Base-by-base conservation (phyloP, 1,140 invertebrate species). In the Platorchestia sp. region DNA sequence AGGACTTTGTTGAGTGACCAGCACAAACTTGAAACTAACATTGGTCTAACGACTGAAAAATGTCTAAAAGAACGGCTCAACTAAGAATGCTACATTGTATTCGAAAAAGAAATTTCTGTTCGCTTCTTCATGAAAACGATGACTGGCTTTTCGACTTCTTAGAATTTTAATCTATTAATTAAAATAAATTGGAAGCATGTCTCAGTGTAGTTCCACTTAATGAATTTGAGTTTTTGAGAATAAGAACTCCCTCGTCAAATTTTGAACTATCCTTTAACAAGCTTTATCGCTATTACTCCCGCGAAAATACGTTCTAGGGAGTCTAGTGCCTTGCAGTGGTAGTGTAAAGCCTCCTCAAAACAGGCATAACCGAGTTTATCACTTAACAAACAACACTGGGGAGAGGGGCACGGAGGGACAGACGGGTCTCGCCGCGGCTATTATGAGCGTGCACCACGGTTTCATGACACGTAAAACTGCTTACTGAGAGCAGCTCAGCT, bases 351-450 rank as follows among this genome's bases (percentile, higher is more conserved):
- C 91, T 45, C 45, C 91, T 93, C 91, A n/a, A 47, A 93, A 93
- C 91, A 44, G 91, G 91, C 91, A 93, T 93, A 93, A 93, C 91
- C 91, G 41, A 93, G 91, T 93, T 93, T 93, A 93, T 93, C 91
- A 47, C 91, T 93, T 93, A 45, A 93, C 91, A 93, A 93, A 93
- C 91, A 93, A 93, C 43, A 44, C 43, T 45, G 91, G 10, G 91
- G 16, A 16, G 87, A 14, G 41, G 43, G 87, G 43, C 87, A 41
- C 10, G 44, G 91, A 44, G 45, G 91, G 44, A 45, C 7, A 40
- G 43, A 45, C 43, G 91, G 45, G 45, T 16, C 40, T 14, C 5
- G 16, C 44, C 5, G 36, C 44, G 44, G 44, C 91, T 93, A 93
- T 93, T 93, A 93, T 93, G 91, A 47, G 91, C 91, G 36, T 1